Evolutionary conservation across 2,797 vertebrate species (phyloP), one percentile per base, ranked within the genome.

Genomic region (Ctenopoma multispine): DNA sequence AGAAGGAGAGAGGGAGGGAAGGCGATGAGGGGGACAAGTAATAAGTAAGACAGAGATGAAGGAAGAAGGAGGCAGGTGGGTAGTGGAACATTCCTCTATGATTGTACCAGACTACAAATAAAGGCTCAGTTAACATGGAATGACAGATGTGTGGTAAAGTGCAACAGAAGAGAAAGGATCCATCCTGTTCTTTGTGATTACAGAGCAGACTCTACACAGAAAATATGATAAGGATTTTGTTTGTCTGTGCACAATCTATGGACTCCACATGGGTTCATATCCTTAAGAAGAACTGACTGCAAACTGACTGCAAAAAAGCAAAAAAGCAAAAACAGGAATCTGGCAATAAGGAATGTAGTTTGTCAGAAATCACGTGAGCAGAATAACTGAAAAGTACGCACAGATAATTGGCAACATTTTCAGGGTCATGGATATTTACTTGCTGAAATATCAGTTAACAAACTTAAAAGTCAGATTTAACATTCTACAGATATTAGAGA

Each of bases 81-180:
- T 43, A 59, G 69, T 69, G 82, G 81, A 84, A 87, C 79, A 88
- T 84, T 86, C 72, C 72, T 71, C 44, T 62, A 65, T 80, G 79
- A 72, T 70, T 76, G 24, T 49, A 46, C 44, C 18, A 12, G 44
- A 40, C 48, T 18, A 71, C 68, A 61, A 75, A 43, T 79, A 50
- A 75, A 41, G 64, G 48, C 51, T 75, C 47, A 51, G n/a, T 75
- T 69, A 69, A 77, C 31, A 68, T 59, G 48, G 48, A 69, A 74
- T 34, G 27, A 13, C 46, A 63, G 61, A 82, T 62, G 62, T 59
- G 29, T 70, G 56, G 31, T 41, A 63, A 61, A 67, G 56, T 36
- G 48, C 23, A 44, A 15, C 6, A 27, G 23, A 44, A 43, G 13
- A 23, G 24, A 36, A 17, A 41, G 12, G 46, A 9, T 20, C 18